Evolutionary conservation across 2,888 invertebrate species (phyloP).

Genomic region (Campoplex nolae): DNA sequence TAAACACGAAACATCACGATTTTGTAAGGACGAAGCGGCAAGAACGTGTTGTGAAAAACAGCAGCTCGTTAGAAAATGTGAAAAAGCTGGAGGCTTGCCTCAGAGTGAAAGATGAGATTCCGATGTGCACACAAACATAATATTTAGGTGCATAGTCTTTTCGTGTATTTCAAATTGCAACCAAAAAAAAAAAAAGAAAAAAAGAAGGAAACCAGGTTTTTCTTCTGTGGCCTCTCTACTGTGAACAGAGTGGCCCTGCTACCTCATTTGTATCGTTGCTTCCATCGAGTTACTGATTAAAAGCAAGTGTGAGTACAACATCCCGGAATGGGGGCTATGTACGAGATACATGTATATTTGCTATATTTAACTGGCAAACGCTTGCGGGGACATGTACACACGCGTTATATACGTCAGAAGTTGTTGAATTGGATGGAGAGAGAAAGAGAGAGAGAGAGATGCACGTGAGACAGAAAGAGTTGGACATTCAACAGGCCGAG

Average conservation of each 20-base stretch:
- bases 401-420: conserved; percentile 6
- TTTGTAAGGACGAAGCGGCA: background rate
- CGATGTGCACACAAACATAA: background rate
- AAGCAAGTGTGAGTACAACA: conserved; percentile 62
- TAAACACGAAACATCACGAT: background rate
- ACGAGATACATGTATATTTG: conserved; percentile 53
- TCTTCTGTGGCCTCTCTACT: background rate
- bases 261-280: conserved; percentile 38
- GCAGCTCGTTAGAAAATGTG: background rate
- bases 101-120: background rate
- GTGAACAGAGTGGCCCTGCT: background rate
- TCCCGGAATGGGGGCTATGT: conserved; percentile 45
- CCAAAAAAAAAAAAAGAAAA: too few relatives aligned
- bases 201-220: background rate
- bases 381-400: conserved; percentile 43
- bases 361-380: conserved; percentile 63
- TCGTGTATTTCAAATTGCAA: background rate
- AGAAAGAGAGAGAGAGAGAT: background rate
- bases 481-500: conserved; percentile 50
- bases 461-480: conserved; percentile 51
- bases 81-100: background rate
- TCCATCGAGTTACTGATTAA: conserved; percentile 64
- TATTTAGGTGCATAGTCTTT: background rate
- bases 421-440: conserved; percentile 41
- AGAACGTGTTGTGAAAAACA: background rate